Evolutionary conservation across 2,797 vertebrate genomes (phyloP), one percentile per base, ranked within the genome.

Genomic region (Sebastes taczanowskii): DNA sequence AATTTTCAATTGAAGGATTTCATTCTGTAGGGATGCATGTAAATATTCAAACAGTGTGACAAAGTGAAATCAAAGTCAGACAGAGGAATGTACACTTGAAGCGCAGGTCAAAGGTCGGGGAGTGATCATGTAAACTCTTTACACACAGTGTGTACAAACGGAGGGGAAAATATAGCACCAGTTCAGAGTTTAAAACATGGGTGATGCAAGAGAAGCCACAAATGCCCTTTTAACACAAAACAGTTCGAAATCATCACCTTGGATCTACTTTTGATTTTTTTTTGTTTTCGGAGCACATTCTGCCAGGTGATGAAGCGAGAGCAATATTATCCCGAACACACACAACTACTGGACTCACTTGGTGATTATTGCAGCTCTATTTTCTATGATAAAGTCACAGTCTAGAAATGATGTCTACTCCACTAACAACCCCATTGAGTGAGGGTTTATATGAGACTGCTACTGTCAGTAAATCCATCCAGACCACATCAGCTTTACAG

Each of bases 301-400:
- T 86, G 82, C 84, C 73, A 63, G 81, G 74, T 66, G 83, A 86
- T 71, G 77, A 70, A 46, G 69, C 75, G 83, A 86, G 79, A 91
- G 74, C 83, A 80, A 84, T 60, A 83, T 83, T 75, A 84, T 88
- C 86, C 81, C 80, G 80, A 86, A 93, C 83, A 92, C 78, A 86
- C 74, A 88, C 71, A 74, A 93, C 91, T 91, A 95, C 91, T 84
- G 87, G 88, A 92, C 91, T 94, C 79, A 93, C 82, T 91, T 80
- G 84, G 88, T 87, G 84, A 91, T 95, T 94, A 95, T 93, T 95
- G 94, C 93, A 87, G 90, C 87, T 93, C 92, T 95, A 95, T 91
- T 90, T 80, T 89, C 86, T 90, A 92, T 91, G 80, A 86, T 92
- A 85, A 83, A 84, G 89, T 92, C 89, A 94, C 92, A 90, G 87